These are phyloP conservation scores for Drosophila nr. perissopoda DNA, from an alignment of 2,888 invertebrate genomes.

Conservation along the genomic window DNA sequence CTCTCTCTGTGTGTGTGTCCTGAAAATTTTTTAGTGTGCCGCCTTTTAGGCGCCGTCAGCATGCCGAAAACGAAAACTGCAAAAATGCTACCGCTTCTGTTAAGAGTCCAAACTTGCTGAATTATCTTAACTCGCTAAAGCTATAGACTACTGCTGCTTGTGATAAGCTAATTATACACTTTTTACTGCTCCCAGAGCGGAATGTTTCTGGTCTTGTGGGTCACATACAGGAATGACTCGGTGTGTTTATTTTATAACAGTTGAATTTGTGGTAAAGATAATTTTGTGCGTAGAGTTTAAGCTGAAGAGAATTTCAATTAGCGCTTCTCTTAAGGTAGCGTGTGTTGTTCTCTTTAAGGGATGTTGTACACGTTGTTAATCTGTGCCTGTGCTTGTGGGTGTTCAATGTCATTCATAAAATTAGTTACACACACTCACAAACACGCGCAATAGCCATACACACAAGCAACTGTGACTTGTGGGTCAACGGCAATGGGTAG, in stretches of 20 bases:
- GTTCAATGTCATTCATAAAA: conserved; percentile 77
- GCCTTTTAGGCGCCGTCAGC: conserved; percentile 66
- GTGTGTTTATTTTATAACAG: conserved; percentile 31
- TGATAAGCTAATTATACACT: conserved; percentile 52
- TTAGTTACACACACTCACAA: conserved; percentile 43
- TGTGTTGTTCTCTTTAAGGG: conserved; percentile 22
- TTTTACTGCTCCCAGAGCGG: conserved; percentile 32
- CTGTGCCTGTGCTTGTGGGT: conserved; percentile 17
- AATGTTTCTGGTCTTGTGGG: conserved; percentile 34
- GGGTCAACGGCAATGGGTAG: conserved; percentile 69
- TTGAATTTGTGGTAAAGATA: conserved; percentile 17
- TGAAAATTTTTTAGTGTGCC: conserved; percentile 54
- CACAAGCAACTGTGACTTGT: conserved; percentile 42
- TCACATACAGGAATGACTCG: conserved; percentile 11
- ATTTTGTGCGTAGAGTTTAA: conserved; percentile 4
- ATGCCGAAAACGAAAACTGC: conserved; percentile 3
- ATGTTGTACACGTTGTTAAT: conserved; percentile 23
- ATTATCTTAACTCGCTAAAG: conserved; percentile 26
- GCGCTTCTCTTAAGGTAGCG: conserved; percentile 14
- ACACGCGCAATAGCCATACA: background rate
- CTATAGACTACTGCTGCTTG: background rate
- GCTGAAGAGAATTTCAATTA: conserved; percentile 22
- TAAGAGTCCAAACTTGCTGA: conserved; percentile 17
- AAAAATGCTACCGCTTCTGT: background rate
- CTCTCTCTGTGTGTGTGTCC: conserved; percentile 11